These are phyloP conservation scores for Drosophila affinis DNA, from an alignment of 2,888 invertebrate genomes.

Conservation along the genomic window DNA sequence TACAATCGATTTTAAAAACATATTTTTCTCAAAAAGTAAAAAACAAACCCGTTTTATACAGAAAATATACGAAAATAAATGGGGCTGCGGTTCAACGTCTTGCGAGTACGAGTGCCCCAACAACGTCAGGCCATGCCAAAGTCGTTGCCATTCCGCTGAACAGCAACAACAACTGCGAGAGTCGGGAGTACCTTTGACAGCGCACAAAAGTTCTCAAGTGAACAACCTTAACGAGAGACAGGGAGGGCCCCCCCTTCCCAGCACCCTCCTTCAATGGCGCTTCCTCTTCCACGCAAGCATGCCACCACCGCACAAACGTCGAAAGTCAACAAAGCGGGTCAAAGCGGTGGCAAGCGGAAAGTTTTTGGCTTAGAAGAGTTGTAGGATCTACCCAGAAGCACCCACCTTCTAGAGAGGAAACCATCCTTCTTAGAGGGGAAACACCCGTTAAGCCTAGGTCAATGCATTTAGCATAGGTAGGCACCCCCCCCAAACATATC, in stretches of 20 bases:
- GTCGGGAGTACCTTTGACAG: slow-evolving; percentile 32
- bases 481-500: too few relatives aligned
- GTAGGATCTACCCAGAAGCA: slow-evolving; percentile 13
- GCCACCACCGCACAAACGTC: slow-evolving; percentile 23
- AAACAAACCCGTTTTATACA: background rate
- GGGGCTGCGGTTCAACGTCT: slow-evolving; percentile 59
- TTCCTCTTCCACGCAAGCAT: slow-evolving; percentile 5
- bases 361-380: slow-evolving; percentile 5
- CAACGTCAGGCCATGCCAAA: slow-evolving; percentile 29
- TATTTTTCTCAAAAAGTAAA: background rate
- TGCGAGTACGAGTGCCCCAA: slow-evolving; percentile 25
- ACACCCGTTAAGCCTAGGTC: slow-evolving; percentile 18
- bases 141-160: slow-evolving; percentile 49
- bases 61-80: background rate
- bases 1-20: background rate
- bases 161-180: slow-evolving; percentile 22
- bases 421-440: background rate
- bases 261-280: background rate
- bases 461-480: background rate
- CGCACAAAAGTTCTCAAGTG: slow-evolving; percentile 54
- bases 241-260: too few relatives aligned
- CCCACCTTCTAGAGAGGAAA: background rate
- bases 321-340: slow-evolving; percentile 43
- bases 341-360: slow-evolving; percentile 22
- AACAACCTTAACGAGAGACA: slow-evolving; percentile 43